Evolutionary conservation across 2,113 vertebrate genomes (phyloP), one percentile per base, ranked within the genome.

Genomic region (Spermophilus dauricus): DNA sequence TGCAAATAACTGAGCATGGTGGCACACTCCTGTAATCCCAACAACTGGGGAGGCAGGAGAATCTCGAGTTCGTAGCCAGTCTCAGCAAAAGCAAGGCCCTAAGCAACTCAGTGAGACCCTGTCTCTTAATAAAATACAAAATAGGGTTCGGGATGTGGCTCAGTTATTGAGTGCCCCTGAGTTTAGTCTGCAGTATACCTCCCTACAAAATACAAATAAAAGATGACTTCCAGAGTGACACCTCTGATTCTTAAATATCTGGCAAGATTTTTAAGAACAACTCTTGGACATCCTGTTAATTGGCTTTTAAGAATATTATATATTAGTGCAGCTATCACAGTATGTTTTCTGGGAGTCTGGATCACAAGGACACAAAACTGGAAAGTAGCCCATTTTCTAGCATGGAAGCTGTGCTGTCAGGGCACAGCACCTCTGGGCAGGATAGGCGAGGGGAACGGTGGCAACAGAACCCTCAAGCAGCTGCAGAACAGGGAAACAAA

Each of bases 331-430:
- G 34, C 45, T 51, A 37, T 72, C 16, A 20, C 0, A 14, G 76
- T 42, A 34, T 32, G 2, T 80, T 96, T 94, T 82, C 84, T 51
- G 63, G n/a, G 82, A 56, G 86, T 77, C 82, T 88, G 78, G 67
- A 51, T 75, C 58, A 39, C 77, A 39, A 81, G 48, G 4, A 0
- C 85, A 91, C 82, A 87, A 53, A 73, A 58, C 72, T 97, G 94
- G 92, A 87, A 96, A 34, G 93, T 22, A 61, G 96, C 92, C 92
- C 93, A 78, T 56, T 34, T 32, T 67, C 65, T 13, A 22, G 84
- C 80, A 39, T 10, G 45, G 87, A 91, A 77, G 61, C 42, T 61
- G n/a, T 11, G 28, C 85, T 80, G 80, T 90, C 94, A 95, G 90
- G 95, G 89, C 81, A 92, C 34, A 61, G 39, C 34, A 92, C 87